A percentile compares a stretch with the other conserved stretches of the same genome.
Evolutionary conservation across 1,140 invertebrate species (phyloP).

Genomic region (Nymphalis io): DNA sequence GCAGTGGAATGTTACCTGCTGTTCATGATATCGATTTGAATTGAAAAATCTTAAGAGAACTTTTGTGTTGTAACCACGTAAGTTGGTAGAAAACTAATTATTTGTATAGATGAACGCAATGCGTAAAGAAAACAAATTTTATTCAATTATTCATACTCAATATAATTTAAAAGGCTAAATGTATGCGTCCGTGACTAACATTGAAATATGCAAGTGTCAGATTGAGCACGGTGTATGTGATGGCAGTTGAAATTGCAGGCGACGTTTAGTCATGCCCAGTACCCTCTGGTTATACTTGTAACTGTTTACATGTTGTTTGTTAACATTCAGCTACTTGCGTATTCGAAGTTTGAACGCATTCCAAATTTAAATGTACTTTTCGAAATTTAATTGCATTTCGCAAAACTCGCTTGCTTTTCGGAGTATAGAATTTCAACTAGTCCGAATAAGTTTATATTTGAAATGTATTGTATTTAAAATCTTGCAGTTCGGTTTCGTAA

Average conservation of each 20-base stretch:
- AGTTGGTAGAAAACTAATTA: too few relatives aligned
- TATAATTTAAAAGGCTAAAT: conserved; percentile 43
- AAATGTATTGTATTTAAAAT: background rate
- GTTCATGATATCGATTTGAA: too few relatives aligned
- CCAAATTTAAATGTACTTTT: background rate
- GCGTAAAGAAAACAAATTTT: background rate
- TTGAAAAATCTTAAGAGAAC: too few relatives aligned
- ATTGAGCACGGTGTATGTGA: conserved; percentile 54
- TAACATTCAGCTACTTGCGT: conserved; percentile 38
- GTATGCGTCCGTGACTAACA: conserved; percentile 66
- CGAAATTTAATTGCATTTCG: background rate
- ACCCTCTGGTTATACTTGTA: conserved; percentile 42
- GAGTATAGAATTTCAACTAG: too few relatives aligned
- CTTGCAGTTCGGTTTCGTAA: background rate
- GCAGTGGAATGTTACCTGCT: too few relatives aligned
- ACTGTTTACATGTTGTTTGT: conserved; percentile 36
- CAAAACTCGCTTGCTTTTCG: too few relatives aligned
- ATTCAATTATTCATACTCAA: conserved; percentile 42
- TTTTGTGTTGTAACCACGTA: too few relatives aligned
- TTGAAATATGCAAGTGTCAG: conserved; percentile 73
- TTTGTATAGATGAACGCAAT: background rate
- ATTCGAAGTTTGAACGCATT: background rate
- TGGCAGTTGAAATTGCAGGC: conserved; percentile 59
- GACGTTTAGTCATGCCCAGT: conserved; percentile 64
- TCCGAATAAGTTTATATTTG: too few relatives aligned